Evolutionary conservation across 1,140 invertebrate genomes (phyloP).

Genomic region (Drosophila asahinai): DNA sequence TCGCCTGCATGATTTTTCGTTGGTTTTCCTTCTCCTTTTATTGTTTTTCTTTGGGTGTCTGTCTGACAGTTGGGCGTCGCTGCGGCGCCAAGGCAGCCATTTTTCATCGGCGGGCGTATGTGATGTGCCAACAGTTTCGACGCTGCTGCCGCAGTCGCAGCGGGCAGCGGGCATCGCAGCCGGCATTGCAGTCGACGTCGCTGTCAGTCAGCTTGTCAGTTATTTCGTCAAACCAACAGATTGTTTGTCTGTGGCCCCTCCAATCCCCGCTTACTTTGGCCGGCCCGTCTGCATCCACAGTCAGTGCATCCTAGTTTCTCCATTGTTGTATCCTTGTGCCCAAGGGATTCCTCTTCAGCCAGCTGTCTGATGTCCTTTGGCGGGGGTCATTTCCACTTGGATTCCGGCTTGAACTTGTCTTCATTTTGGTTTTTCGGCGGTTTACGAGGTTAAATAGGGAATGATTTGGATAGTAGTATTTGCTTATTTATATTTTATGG

Average conservation of each 20-base stretch:
- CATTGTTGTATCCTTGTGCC: slow-evolving; percentile 61
- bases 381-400: slow-evolving; percentile 66
- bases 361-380: slow-evolving; percentile 44
- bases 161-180: not conserved
- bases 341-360: slow-evolving; percentile 41
- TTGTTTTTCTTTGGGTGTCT: slow-evolving; percentile 36
- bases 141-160: slow-evolving; percentile 15
- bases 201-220: slow-evolving; percentile 41
- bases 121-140: slow-evolving; percentile 42
- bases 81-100: slow-evolving; percentile 58
- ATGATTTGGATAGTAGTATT: not conserved
- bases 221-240: slow-evolving; percentile 52
- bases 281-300: not conserved
- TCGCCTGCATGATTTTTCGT: not conserved
- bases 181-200: slow-evolving; percentile 5
- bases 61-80: slow-evolving; percentile 51
- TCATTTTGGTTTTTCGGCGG: slow-evolving; percentile 22
- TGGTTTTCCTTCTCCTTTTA: slow-evolving; percentile 11
- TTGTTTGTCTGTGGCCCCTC: slow-evolving; percentile 43
- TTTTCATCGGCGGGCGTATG: slow-evolving; percentile 60
- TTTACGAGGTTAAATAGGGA: slow-evolving; percentile 6
- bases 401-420: slow-evolving; percentile 43
- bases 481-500: not conserved
- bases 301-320: slow-evolving; percentile 10
- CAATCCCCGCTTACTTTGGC: slow-evolving; percentile 2